Evolutionary conservation across 2,888 invertebrate genomes (phyloP).

Genomic region (Congeria kusceri): DNA sequence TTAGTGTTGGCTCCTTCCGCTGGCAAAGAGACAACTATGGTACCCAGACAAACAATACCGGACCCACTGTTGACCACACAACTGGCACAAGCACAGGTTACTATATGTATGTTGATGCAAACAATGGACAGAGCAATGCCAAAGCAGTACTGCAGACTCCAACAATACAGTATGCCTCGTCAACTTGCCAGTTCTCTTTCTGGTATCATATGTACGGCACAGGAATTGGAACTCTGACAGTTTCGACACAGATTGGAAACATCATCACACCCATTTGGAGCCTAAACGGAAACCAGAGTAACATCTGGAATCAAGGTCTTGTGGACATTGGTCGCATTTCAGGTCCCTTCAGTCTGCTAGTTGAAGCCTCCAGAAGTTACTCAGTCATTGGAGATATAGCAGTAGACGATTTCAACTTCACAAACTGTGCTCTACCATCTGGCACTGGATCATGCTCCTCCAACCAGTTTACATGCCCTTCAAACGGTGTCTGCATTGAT

Average conservation of each 20-base stretch:
- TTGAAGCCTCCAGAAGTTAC: constrained; percentile 72
- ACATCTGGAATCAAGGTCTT: constrained; percentile 71
- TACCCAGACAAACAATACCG: constrained; percentile 68
- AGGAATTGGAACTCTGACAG: constrained; percentile 71
- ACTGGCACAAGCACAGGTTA: constrained; percentile 83
- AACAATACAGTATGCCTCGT: constrained; percentile 88
- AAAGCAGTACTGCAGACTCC: constrained; percentile 72
- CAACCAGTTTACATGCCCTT: constrained; percentile 59
- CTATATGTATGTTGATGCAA: constrained; percentile 92
- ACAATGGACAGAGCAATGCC: constrained; percentile 65
- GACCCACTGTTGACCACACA: constrained; percentile 78
- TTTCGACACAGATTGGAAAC: constrained; percentile 56
- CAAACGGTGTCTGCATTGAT: constrained; percentile 76
- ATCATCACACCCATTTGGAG: constrained; percentile 63
- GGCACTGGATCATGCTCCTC: constrained; percentile 66
- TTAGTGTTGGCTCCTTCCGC: constrained; percentile 73
- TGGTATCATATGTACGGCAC: constrained; percentile 80
- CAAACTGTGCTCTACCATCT: constrained; percentile 74
- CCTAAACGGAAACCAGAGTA: constrained; percentile 59
- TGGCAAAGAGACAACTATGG: constrained; percentile 73
- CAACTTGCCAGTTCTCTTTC: constrained; percentile 90
- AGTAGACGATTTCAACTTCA: constrained; percentile 78
- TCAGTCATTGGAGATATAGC: constrained; percentile 74
- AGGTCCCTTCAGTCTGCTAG: constrained; percentile 68
- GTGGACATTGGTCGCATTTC: constrained; percentile 77